Evolutionary conservation across 2,888 invertebrate genomes (phyloP).

Genomic region (Xylocampa areola): DNA sequence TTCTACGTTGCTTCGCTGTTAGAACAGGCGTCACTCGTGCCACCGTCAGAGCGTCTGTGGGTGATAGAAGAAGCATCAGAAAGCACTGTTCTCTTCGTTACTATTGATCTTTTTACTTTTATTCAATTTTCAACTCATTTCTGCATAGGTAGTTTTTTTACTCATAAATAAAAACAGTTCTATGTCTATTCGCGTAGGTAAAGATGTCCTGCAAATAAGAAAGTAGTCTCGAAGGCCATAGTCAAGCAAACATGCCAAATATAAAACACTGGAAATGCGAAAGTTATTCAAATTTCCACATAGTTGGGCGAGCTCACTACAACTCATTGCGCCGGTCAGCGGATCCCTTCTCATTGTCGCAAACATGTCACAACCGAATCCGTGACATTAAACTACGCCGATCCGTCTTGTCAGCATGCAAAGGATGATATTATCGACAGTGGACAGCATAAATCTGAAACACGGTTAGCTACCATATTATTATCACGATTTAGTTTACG

Average conservation of each 20-base stretch:
- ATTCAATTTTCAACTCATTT: no score
- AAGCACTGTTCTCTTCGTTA: no score
- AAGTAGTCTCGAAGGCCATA: conserved; percentile 30
- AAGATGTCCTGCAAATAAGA: conserved; percentile 29
- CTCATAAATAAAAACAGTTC: no score
- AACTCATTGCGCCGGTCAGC: conserved; percentile 55
- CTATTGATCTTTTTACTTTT: no score
- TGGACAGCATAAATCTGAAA: conserved; percentile 71
- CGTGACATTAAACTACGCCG: conserved; percentile 64
- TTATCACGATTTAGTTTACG: conserved; percentile 75
- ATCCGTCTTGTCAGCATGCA: conserved; percentile 73
- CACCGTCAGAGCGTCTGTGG: no score
- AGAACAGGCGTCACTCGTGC: no score
- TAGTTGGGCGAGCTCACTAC: conserved; percentile 52
- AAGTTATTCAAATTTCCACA: conserved; percentile 61
- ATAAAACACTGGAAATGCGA: conserved; percentile 52
- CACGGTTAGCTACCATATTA: conserved; percentile 73
- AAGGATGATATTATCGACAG: conserved; percentile 76
- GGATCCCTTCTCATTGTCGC: conserved; percentile 65
- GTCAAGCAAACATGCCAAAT: conserved; percentile 41
- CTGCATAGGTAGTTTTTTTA: no score
- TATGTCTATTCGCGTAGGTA: not conserved
- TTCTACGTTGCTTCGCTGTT: no score
- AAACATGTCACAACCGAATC: conserved; percentile 69
- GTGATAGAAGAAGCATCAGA: no score